phyloP scores from a whole-genome alignment of 2,113 vertebrate genomes.

The Eptesicus fuscus region DNA sequence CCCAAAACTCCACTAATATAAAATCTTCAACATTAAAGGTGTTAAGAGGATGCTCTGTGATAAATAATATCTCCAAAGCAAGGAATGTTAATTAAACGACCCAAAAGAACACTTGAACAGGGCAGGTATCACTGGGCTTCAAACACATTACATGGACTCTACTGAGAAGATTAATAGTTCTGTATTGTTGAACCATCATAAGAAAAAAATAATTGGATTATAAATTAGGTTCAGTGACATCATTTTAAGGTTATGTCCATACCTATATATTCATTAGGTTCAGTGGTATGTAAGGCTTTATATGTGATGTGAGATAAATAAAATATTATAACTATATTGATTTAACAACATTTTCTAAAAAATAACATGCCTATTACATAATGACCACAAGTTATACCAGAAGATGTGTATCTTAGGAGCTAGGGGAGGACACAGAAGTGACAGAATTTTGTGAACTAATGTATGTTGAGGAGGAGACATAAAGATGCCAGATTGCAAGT shows the following conservation, averaged over 20 bases:
- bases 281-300: neutral
- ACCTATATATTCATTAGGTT: neutral
- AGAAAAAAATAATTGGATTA: neutral
- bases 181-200: neutral
- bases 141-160: neutral
- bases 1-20: neutral
- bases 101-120: neutral
- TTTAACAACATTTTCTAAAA: neutral
- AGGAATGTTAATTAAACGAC: neutral
- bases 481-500: neutral
- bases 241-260: neutral
- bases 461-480: neutral
- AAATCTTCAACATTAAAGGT: neutral
- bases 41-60: neutral
- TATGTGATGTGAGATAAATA: neutral
- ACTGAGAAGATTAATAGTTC: neutral
- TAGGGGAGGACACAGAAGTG: neutral
- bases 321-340: neutral
- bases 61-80: neutral
- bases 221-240: neutral
- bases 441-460: neutral
- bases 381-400: neutral
- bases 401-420: neutral
- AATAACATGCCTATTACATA: neutral
- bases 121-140: neutral